Evolutionary conservation across 2,888 invertebrate genomes (phyloP).

Genomic region (Ichneumoninae sp.): DNA sequence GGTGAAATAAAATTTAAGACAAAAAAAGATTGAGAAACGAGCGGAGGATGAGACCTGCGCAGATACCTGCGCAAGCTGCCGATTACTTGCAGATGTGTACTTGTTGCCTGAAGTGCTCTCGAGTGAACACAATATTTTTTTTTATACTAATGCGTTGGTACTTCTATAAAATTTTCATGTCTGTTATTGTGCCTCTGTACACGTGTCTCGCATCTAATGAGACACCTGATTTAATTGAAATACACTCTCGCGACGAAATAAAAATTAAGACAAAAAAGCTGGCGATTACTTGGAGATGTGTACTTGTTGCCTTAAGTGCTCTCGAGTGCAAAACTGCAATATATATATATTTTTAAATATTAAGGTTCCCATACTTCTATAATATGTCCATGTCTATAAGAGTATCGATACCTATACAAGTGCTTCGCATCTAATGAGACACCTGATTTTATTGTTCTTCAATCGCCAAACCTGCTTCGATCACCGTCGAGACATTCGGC

Average conservation of each 20-base stretch:
- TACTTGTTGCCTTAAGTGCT: conserved; percentile 21
- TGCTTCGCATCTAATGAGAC: background rate
- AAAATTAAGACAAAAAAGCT: background rate
- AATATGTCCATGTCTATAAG: conserved; percentile 1
- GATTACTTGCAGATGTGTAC: conserved; percentile 54
- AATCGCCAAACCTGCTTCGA: background rate
- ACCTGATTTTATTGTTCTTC: conserved; percentile 15
- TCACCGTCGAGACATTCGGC: too few relatives aligned
- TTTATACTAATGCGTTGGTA: background rate
- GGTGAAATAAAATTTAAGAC: conserved; percentile 15
- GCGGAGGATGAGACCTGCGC: background rate
- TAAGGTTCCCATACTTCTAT: background rate
- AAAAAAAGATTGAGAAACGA: background rate
- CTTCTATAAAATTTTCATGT: conserved; percentile 3
- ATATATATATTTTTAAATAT: background rate
- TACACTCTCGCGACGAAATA: conserved; percentile 40
- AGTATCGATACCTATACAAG: background rate
- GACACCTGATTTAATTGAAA: conserved; percentile 14
- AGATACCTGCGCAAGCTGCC: background rate
- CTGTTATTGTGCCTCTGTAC: too few relatives aligned
- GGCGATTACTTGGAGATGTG: conserved; percentile 56
- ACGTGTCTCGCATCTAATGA: too few relatives aligned
- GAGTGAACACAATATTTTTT: background rate
- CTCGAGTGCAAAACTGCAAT: background rate
- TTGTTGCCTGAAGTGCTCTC: conserved; percentile 29